Base-by-base conservation (phyloP, 2,888 invertebrate species). In the Rhaphigaster nebulosa region DNA sequence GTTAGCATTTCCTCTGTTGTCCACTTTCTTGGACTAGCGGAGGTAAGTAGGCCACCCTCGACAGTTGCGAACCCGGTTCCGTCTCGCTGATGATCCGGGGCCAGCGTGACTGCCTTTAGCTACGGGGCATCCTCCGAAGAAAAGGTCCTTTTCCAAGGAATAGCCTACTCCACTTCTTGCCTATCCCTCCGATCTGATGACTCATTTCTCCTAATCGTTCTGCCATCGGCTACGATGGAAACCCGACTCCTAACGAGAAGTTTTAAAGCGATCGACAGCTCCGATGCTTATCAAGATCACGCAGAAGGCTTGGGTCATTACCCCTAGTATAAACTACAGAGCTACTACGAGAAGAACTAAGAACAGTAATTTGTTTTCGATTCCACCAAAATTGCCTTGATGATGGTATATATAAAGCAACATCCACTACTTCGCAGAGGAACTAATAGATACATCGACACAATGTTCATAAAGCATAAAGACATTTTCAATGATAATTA, bases 141-240 rank as follows among this genome's bases (percentile, higher is more conserved):
- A 84, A 45, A 50, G 45, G n/a, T 50, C 84, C 41, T 80, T 80
- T 41, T 23, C 29, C 26, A 15, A 41, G 80, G 26, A 23, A 23
- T 80, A 45, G 84, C 84, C 84, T 84, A 84, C 84, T 84, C 84
- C 84, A 84, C 84, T 84, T 84, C 84, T 45, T n/a, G n/a, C 41
- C 23, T 10, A 65, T 65, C 60, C 29, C 15, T 65, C 34, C 34
- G 38, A 76, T 76, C 70, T 76, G 70, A 76, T 23, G 70, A 76
- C 70, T 76, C 70, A 76, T 34, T 76, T 76, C 70, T 76, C 23
- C 70, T 34, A 38, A 76, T 76, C 70, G 70, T 23, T 10, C 38
- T 34, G 70, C 70, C 70, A 6, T 76, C 34, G 38, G 29, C 20
- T 0, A 29, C 6, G 60, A 29, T 26, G 80, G 80, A 12, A n/a